These are phyloP conservation scores for Leptinotarsa undecemlineata DNA, from an alignment of 1,140 invertebrate species.

Conservation along the genomic window DNA sequence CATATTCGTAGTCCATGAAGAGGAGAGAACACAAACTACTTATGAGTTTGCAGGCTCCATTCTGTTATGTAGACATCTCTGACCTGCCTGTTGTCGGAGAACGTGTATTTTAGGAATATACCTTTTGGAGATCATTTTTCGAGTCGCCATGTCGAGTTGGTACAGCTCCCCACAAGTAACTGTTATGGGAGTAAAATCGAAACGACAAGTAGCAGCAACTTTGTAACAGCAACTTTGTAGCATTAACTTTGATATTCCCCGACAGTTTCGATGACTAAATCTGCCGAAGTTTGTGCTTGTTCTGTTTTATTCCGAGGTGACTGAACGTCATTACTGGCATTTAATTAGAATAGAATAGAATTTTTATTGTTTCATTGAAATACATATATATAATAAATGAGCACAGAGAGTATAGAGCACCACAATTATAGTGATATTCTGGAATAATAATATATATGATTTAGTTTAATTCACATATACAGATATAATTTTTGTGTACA, in stretches of 20 bases:
- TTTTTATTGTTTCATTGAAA: too few relatives aligned
- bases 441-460: too few relatives aligned
- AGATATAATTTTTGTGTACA: too few relatives aligned
- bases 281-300: not conserved
- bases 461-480: too few relatives aligned
- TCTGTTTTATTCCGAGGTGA: too few relatives aligned
- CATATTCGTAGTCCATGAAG: not conserved
- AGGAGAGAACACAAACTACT: not conserved
- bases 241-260: not conserved
- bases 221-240: not conserved
- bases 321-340: too few relatives aligned
- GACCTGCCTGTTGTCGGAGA: not conserved
- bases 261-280: not conserved
- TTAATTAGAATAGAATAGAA: too few relatives aligned
- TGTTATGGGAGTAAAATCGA: not conserved
- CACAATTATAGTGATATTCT: too few relatives aligned
- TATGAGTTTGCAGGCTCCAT: not conserved
- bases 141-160: not conserved
- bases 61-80: not conserved
- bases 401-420: too few relatives aligned
- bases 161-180: not conserved
- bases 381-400: too few relatives aligned
- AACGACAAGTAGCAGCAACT: not conserved
- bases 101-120: not conserved
- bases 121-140: not conserved